phyloP scores from a whole-genome alignment of 2,888 invertebrate genomes.

The Carabus problematicus region DNA sequence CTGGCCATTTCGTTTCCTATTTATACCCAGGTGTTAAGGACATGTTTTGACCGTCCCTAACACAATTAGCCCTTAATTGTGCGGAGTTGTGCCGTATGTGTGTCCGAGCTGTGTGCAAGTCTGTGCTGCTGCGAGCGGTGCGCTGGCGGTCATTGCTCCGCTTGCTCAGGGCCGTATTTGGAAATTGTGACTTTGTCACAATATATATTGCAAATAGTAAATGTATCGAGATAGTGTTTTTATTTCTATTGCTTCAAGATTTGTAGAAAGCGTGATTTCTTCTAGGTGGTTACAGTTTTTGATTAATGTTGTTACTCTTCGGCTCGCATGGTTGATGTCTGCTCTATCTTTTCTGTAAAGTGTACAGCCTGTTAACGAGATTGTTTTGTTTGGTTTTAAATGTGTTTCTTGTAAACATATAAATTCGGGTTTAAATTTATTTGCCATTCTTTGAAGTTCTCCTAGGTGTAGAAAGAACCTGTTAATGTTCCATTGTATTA shows the following conservation, averaged over 20 bases:
- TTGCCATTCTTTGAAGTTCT: slow-evolving; percentile 7
- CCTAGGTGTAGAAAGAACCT: background rate
- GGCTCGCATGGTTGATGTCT: background rate
- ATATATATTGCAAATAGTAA: slow-evolving; percentile 10
- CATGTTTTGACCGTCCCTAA: too few relatives aligned
- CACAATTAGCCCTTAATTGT: too few relatives aligned
- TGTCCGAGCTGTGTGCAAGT: too few relatives aligned
- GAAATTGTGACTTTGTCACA: too few relatives aligned
- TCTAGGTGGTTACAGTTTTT: background rate
- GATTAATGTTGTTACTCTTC: slow-evolving; percentile 5
- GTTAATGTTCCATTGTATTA: slow-evolving; percentile 21
- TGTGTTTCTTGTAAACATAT: slow-evolving; percentile 16
- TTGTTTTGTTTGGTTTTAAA: slow-evolving; percentile 5
- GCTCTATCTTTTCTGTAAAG: slow-evolving; percentile 13
- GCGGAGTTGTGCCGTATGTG: too few relatives aligned
- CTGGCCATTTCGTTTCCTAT: too few relatives aligned
- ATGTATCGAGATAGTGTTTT: background rate
- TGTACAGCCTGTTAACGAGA: background rate
- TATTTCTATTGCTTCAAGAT: slow-evolving; percentile 15
- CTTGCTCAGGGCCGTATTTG: too few relatives aligned
- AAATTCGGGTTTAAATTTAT: background rate
- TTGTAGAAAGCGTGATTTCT: slow-evolving; percentile 1
- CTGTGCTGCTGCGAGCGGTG: too few relatives aligned
- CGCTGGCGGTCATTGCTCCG: too few relatives aligned
- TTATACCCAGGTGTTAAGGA: too few relatives aligned